Evolutionary conservation across 1,140 invertebrate species (phyloP).

Genomic region (Drosophila oshimai): DNA sequence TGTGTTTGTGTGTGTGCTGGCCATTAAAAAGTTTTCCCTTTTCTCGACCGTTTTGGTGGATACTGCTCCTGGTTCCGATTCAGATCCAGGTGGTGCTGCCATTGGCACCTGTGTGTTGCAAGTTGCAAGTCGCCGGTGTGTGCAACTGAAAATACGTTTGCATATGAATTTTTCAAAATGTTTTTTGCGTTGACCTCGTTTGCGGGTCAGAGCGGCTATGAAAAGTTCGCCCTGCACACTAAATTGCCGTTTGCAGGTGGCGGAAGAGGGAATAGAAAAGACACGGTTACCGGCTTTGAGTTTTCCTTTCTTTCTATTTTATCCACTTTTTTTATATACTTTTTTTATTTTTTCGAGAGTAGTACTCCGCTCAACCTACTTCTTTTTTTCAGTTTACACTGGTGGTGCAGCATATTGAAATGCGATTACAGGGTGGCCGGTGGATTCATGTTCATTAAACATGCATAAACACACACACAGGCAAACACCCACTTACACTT

Average conservation of each 20-base stretch:
- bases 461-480: slow-evolving; percentile 69
- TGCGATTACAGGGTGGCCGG: slow-evolving; percentile 67
- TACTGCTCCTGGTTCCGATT: slow-evolving; percentile 21
- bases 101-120: slow-evolving; percentile 63
- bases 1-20: slow-evolving; percentile 24
- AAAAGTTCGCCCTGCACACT: slow-evolving; percentile 76
- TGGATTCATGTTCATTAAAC: slow-evolving; percentile 74
- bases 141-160: slow-evolving; percentile 79
- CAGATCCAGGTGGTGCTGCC: slow-evolving; percentile 49
- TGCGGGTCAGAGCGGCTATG: slow-evolving; percentile 74
- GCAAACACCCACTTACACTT: slow-evolving; percentile 8
- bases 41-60: neutral
- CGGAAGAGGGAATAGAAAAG: slow-evolving; percentile 7
- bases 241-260: slow-evolving; percentile 67
- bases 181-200: slow-evolving; percentile 77
- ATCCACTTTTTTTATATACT: neutral
- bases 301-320: neutral
- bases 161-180: slow-evolving; percentile 81
- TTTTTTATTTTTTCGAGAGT: slow-evolving; percentile 4
- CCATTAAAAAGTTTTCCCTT: slow-evolving; percentile 74
- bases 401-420: slow-evolving; percentile 70
- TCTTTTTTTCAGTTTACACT: slow-evolving; percentile 31
- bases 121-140: slow-evolving; percentile 42
- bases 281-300: slow-evolving; percentile 26
- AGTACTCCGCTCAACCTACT: slow-evolving; percentile 34